Evolutionary conservation across 2,888 invertebrate species (phyloP), one percentile per base, ranked within the genome.

Genomic region (Xestobium rufovillosum): DNA sequence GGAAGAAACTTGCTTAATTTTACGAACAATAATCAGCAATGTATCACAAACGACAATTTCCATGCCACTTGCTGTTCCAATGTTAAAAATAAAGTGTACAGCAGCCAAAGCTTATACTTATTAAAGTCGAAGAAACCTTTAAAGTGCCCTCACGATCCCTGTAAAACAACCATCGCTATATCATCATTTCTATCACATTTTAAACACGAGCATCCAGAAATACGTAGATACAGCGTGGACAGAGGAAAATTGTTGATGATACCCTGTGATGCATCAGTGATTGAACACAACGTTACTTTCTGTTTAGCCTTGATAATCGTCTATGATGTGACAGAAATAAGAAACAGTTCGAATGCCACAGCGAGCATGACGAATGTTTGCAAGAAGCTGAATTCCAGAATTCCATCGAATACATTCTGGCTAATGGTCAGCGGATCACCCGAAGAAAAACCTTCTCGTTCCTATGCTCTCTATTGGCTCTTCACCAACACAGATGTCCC

Each of bases 341-440:
- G 52, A 13, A 38, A 41, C 12, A 47, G 44, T 10, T 48, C 54
- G 1, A 50, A 36, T 33, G 54, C 55, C 38, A 45, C 53, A 3
- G 46, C 50, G 26, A 54, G 53, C 33, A 51, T 59, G 3, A 52
- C 53, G 3, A 54, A 51, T 28, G 55, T 59, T 0, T 56, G 54
- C 37, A 47, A 46, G 17, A 54, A 51, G 39, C 53, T 61, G 19
- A 50, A 45, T 11, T 53, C 55, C 31, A 52, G 50, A 34, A 41
- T 59, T 3, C 57, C 60, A 2, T 30, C 58, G 6, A 54, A 52
- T 33, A 59, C 59, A 2, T 62, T 64, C 42, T 65, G 64, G 63
- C 39, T 65, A 17, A 62, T 65, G 63, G 56, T 53, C 14, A 59
- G 52, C 14, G 60, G 57, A 10, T 59, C 62, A 2, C 25, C 33